Percentiles rank a stretch among this genome's conserved stretches.
Conservation (phyloP, 2,888 invertebrate genomes). For the Flexamia atlantica region DNA sequence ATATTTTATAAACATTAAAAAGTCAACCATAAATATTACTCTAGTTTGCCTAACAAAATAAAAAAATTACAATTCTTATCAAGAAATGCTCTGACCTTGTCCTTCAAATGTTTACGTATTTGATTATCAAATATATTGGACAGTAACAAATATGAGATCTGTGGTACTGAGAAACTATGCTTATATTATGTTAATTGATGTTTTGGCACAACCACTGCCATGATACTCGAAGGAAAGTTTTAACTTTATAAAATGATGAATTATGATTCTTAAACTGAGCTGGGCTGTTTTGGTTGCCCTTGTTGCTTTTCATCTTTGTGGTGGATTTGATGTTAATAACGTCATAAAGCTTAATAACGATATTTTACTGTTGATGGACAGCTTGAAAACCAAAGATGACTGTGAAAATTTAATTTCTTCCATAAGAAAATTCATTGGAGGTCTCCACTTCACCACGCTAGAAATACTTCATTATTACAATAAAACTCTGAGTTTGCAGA, state of each 20-base stretch:
- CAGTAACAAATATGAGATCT: too few species aligned
- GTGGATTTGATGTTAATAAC: constrained; percentile 38
- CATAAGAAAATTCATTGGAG: constrained; percentile 30
- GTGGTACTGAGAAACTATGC: too few species aligned
- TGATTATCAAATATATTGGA: neutral
- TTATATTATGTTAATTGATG: too few species aligned
- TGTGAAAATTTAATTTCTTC: constrained; percentile 24
- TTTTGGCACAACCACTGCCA: too few species aligned
- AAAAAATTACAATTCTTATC: constrained; percentile 15
- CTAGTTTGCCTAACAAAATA: too few species aligned
- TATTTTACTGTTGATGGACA: neutral
- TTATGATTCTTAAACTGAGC: constrained; percentile 7
- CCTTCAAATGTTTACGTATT: neutral
- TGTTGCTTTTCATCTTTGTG: neutral
- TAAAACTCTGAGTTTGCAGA: constrained; percentile 27
- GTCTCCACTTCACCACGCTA: constrained; percentile 36
- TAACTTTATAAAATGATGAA: neutral
- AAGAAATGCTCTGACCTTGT: neutral
- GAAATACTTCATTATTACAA: constrained; percentile 49
- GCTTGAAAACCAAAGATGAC: neutral
- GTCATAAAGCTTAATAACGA: constrained; percentile 18
- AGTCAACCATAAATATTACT: too few species aligned
- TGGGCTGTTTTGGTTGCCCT: neutral
- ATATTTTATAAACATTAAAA: too few species aligned
- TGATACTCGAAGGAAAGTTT: neutral